Evolutionary conservation across 2,888 invertebrate genomes (phyloP).

Genomic region (Drosophila pseudotalamancana): DNA sequence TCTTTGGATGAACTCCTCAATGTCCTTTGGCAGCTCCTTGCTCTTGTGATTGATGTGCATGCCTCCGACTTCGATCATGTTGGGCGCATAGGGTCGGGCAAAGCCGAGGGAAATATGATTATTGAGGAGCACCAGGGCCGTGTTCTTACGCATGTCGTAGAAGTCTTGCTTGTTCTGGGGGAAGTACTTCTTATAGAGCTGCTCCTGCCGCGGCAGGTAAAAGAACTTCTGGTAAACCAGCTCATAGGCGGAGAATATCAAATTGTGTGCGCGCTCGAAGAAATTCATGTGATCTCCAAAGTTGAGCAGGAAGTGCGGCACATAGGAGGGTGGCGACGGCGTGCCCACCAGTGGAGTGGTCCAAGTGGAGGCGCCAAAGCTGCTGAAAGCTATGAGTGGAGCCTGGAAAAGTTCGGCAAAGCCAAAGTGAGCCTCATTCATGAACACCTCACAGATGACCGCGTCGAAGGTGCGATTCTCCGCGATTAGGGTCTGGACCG

Average conservation of each 20-base stretch:
- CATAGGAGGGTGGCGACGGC: constrained; percentile 80
- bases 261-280: constrained; percentile 78
- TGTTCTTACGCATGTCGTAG: constrained; percentile 61
- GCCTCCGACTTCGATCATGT: constrained; percentile 84
- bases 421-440: constrained; percentile 82
- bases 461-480: constrained; percentile 83
- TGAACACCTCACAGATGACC: constrained; percentile 81
- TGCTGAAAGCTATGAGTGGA: constrained; percentile 62
- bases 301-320: constrained; percentile 68
- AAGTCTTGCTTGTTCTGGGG: constrained; percentile 57
- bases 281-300: constrained; percentile 82
- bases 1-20: constrained; percentile 82
- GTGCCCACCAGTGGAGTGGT: constrained; percentile 67
- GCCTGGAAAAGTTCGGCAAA: constrained; percentile 76
- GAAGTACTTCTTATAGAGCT: constrained; percentile 57
- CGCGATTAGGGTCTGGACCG: constrained; percentile 66
- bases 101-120: constrained; percentile 81
- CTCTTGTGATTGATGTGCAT: constrained; percentile 80
- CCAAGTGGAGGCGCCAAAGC: constrained; percentile 74
- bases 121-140: constrained; percentile 79
- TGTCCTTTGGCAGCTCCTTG: constrained; percentile 76
- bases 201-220: constrained; percentile 76
- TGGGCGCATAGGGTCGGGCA: constrained; percentile 82
- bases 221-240: constrained; percentile 47
- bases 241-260: constrained; percentile 57